phyloP scores from a whole-genome alignment of 2,113 vertebrate genomes.

The Heteronetta atricapilla region DNA sequence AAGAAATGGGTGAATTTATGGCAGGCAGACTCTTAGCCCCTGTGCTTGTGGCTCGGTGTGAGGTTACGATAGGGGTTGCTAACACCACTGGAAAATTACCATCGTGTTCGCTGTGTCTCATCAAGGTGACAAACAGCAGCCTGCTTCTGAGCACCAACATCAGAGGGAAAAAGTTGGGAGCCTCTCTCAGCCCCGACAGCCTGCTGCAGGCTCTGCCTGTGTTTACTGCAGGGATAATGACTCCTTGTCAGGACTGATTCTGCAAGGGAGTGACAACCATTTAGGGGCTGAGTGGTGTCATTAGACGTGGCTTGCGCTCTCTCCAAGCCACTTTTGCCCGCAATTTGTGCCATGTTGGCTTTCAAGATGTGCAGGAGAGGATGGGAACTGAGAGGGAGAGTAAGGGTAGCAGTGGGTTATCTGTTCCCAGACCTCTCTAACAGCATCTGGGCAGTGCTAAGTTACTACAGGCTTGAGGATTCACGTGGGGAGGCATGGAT shows the following conservation, averaged over 20 bases:
- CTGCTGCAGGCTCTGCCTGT: neutral
- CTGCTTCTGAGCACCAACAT: neutral
- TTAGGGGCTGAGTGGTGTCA: slow-evolving; percentile 52
- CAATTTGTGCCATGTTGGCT: neutral
- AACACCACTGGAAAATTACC: neutral
- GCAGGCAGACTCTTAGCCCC: neutral
- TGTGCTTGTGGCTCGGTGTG: neutral
- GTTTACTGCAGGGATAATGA: slow-evolving; percentile 36
- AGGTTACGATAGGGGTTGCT: neutral
- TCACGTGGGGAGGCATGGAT: neutral
- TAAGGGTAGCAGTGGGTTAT: neutral
- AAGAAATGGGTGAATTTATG: neutral
- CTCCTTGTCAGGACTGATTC: slow-evolving; percentile 58
- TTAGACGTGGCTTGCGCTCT: neutral
- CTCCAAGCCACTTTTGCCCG: neutral
- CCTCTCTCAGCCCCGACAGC: neutral
- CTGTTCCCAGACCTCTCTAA: neutral
- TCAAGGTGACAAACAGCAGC: neutral
- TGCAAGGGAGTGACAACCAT: slow-evolving; percentile 31
- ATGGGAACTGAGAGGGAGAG: neutral
- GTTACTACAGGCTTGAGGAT: neutral
- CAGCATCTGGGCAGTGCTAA: neutral
- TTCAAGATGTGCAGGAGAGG: neutral
- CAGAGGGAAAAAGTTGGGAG: neutral
- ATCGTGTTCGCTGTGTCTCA: neutral